Evolutionary conservation across 2,797 vertebrate species (phyloP).

Genomic region (Gallinago solitaria): DNA sequence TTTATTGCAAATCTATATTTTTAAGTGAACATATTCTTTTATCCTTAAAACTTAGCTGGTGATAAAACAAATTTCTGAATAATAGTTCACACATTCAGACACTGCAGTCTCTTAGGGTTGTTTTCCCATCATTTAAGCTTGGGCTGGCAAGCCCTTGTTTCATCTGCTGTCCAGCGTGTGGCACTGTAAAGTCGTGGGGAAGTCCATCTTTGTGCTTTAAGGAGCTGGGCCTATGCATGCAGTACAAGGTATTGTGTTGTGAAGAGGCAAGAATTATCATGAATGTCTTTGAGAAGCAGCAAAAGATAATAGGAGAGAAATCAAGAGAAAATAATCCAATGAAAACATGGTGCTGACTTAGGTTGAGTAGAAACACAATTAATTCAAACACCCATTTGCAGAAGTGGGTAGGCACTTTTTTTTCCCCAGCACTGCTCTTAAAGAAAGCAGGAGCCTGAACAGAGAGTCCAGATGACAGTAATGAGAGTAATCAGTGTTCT

Average conservation of each 20-base stretch:
- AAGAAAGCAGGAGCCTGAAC: background rate
- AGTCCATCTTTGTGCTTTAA: background rate
- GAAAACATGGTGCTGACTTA: background rate
- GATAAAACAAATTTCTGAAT: background rate
- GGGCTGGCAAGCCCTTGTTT: background rate
- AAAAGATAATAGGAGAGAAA: background rate
- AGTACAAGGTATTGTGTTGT: background rate
- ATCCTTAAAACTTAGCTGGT: background rate
- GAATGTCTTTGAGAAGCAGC: background rate
- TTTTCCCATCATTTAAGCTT: background rate
- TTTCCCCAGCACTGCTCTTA: background rate
- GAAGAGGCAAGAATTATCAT: background rate
- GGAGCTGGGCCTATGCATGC: background rate
- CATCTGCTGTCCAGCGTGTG: background rate
- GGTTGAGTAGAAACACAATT: background rate
- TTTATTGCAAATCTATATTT: background rate
- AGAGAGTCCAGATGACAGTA: background rate
- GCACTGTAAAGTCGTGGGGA: background rate
- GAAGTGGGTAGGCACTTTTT: background rate
- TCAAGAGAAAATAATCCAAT: background rate
- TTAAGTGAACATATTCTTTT: background rate
- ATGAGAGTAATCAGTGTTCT: background rate
- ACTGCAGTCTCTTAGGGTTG: background rate
- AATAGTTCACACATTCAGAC: background rate
- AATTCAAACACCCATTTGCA: background rate